Evolutionary conservation across 2,113 vertebrate genomes (phyloP), one percentile per base, ranked within the genome.

Genomic region (Corapipo altera): DNA sequence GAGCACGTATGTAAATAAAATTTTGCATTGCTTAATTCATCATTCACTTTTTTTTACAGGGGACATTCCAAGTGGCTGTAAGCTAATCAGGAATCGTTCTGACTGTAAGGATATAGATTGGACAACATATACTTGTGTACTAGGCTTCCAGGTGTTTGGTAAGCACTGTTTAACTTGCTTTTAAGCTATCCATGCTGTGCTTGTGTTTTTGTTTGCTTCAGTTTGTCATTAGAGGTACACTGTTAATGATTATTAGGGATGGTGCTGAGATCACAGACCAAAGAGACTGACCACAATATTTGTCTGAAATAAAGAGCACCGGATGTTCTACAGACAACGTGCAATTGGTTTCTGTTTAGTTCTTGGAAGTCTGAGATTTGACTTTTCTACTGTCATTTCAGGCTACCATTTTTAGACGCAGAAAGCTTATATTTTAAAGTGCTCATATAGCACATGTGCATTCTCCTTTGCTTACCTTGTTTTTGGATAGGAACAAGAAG

Each of bases 101-200:
- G 99, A 99, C 83, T 99, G 99, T 97, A 99, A 99, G 97, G 99
- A 99, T 97, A 99, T 99, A 43, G 98, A 99, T 97, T 99, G 99
- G 99, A 98, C 98, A 0, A 99, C 99, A 0, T 99, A 99, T 69
- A 99, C 99, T 89, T 99, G 99, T 64, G 99, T 99, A 33, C 98
- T 99, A 59, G 99, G 99, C 59, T 99, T 99, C 97, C 99, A 99
- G 37, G 99, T 99, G 54, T 99, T 99, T 30, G 99, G 99, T 99
- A 74, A 98, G 99, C 97, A 78, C 54, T 11, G 6, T 73, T 82
- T 59, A 58, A 57, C 26, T 66, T 88, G 24, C 41, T 93, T 74
- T 84, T 59, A 83, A 88, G 33, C 55, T 70, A 2, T 79, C 77
- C 12, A 15, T 1, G 0, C 37, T 85, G 11, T 61, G 24, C 19